Percentiles rank a stretch among this genome's conserved stretches.
Evolutionary conservation across 2,113 vertebrate genomes (phyloP).

Genomic region (Entosphenus tridentatus): DNA sequence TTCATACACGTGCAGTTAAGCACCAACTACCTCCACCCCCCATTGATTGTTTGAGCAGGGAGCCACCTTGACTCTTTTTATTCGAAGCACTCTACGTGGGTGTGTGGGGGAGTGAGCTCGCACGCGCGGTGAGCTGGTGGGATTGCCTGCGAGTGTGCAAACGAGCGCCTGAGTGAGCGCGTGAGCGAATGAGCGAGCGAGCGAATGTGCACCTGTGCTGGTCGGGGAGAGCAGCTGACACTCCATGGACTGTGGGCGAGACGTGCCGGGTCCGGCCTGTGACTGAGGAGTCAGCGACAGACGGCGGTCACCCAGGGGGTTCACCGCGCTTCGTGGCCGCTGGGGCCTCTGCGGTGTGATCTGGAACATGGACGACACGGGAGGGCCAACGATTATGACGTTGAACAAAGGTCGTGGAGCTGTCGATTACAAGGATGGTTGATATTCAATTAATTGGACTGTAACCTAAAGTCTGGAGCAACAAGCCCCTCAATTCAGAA

Average conservation of each 20-base stretch:
- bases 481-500: no score
- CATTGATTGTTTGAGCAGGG: no score
- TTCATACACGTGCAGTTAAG: no score
- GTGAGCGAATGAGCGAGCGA: no score
- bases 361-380: background rate
- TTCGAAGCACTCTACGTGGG: background rate
- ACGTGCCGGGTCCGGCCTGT: background rate
- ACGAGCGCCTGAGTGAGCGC: no score
- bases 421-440: no score
- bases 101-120: background rate
- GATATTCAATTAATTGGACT: no score
- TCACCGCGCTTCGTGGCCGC: constrained; percentile 1
- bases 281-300: background rate
- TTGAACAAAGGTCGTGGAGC: no score
- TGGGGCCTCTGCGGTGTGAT: background rate
- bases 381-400: no score
- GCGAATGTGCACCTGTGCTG: background rate
- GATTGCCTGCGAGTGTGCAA: background rate
- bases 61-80: background rate
- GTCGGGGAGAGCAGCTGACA: background rate
- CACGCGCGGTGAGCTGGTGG: background rate
- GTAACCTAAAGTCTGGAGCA: no score
- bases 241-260: constrained; percentile 5
- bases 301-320: constrained; percentile 1
- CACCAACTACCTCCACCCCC: no score